phyloP scores from a whole-genome alignment of 2,113 vertebrate genomes.

The Atlantisia rogersi region DNA sequence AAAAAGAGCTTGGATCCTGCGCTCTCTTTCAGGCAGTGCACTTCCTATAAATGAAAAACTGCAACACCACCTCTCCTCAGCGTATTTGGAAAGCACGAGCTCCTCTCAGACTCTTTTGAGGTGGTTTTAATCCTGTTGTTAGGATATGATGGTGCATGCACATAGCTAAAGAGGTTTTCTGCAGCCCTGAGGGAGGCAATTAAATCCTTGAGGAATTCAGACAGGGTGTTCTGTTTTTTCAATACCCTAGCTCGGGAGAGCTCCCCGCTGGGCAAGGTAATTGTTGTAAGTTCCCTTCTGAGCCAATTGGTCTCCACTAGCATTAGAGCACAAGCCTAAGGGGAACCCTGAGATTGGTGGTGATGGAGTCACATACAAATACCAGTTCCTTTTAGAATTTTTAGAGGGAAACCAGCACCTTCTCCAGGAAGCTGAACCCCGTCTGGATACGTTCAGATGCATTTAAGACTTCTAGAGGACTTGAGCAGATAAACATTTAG shows the following conservation, averaged over 20 bases:
- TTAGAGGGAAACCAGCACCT: not conserved
- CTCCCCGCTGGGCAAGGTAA: not conserved
- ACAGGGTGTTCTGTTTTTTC: not conserved
- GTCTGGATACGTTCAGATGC: not conserved
- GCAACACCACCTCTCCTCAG: not conserved
- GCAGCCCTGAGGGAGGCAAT: not conserved
- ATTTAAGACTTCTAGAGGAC: not conserved
- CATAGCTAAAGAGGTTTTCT: not conserved
- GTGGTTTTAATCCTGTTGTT: not conserved
- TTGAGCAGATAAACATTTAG: not conserved
- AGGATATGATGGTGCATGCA: not conserved
- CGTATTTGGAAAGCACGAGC: not conserved
- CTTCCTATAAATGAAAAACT: not conserved
- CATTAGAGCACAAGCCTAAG: not conserved
- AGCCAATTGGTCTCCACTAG: not conserved
- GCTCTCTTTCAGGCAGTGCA: not conserved
- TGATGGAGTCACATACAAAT: not conserved
- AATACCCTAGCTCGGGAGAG: not conserved
- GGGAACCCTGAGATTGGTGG: not conserved
- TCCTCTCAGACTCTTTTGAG: not conserved
- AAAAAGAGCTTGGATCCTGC: not conserved
- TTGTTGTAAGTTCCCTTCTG: not conserved
- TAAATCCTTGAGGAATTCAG: not conserved
- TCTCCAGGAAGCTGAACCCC: not conserved
- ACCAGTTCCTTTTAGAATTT: not conserved